phyloP scores from a whole-genome alignment of 2,888 invertebrate species.

The Drosophila mimica region DNA sequence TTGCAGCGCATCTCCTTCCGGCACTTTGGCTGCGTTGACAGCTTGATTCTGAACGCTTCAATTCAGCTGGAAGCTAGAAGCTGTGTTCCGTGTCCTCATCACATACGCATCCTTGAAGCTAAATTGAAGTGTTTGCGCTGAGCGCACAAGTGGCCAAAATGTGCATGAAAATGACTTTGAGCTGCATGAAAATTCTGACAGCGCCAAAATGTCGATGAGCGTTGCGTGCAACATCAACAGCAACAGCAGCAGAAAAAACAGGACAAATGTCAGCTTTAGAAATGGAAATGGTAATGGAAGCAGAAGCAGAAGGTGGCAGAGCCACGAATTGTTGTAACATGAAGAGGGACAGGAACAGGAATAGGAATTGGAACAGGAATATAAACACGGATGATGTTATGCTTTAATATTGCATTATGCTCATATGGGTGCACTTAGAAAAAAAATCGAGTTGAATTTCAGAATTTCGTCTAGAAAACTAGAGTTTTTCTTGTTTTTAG shows the following conservation, averaged over 20 bases:
- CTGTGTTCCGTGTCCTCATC: constrained; percentile 18
- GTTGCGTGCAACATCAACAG: constrained; percentile 9
- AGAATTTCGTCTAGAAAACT: background rate
- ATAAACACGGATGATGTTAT: constrained; percentile 42
- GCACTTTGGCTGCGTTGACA: constrained; percentile 65
- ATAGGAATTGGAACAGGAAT: constrained; percentile 9
- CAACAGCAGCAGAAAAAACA: constrained; percentile 21
- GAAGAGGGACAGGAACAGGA: background rate
- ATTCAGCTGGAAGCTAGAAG: constrained; percentile 16
- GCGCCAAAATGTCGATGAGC: constrained; percentile 16
- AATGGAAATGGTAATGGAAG: constrained; percentile 25
- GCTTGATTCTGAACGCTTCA: constrained; percentile 54
- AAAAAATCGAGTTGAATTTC: background rate
- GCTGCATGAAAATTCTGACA: constrained; percentile 72
- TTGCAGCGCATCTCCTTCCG: constrained; percentile 61
- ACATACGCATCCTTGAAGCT: constrained; percentile 69
- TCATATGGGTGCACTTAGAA: constrained; percentile 9
- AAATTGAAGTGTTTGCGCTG: constrained; percentile 79
- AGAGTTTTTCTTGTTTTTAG: background rate
- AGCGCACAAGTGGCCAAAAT: constrained; percentile 76
- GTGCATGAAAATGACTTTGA: constrained; percentile 77
- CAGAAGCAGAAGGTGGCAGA: background rate
- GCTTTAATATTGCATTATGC: constrained; percentile 66
- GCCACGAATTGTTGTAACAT: background rate
- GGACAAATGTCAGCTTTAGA: constrained; percentile 38